These are phyloP conservation scores for Sweltsa coloradensis DNA, from an alignment of 1,140 invertebrate species.

Conservation along the genomic window DNA sequence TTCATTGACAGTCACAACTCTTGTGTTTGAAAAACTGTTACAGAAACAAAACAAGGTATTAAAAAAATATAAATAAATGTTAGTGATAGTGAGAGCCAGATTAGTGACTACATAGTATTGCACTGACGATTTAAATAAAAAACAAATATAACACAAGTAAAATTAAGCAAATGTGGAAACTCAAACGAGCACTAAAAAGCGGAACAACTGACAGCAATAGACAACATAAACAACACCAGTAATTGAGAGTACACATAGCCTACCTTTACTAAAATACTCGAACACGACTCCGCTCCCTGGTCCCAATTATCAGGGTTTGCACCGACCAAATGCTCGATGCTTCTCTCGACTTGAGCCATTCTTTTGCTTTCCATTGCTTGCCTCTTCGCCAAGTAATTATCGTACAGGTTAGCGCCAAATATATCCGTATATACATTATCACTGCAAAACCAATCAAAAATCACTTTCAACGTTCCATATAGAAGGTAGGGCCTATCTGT, in stretches of 20 bases:
- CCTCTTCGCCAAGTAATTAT: constrained; percentile 31
- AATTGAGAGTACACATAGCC: neutral
- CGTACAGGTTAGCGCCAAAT: constrained; percentile 47
- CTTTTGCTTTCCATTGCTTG: neutral
- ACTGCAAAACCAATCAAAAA: constrained; percentile 23
- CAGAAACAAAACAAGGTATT: no score
- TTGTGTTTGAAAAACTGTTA: no score
- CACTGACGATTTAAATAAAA: no score
- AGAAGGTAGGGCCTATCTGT: no score
- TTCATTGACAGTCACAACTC: no score
- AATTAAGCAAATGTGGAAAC: neutral
- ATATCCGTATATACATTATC: constrained; percentile 49
- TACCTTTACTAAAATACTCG: constrained; percentile 12
- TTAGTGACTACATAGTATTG: no score
- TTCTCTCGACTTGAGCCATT: neutral
- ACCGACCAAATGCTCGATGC: constrained; percentile 8
- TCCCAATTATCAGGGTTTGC: constrained; percentile 1
- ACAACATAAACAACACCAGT: neutral
- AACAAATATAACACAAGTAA: neutral
- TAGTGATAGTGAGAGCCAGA: no score
- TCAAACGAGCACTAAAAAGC: neutral
- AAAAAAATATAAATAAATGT: no score
- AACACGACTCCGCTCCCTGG: constrained; percentile 5
- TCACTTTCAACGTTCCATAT: neutral
- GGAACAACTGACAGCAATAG: neutral